phyloP scores from a whole-genome alignment of 2,797 vertebrate species.

The Telmatherina bonti region DNA sequence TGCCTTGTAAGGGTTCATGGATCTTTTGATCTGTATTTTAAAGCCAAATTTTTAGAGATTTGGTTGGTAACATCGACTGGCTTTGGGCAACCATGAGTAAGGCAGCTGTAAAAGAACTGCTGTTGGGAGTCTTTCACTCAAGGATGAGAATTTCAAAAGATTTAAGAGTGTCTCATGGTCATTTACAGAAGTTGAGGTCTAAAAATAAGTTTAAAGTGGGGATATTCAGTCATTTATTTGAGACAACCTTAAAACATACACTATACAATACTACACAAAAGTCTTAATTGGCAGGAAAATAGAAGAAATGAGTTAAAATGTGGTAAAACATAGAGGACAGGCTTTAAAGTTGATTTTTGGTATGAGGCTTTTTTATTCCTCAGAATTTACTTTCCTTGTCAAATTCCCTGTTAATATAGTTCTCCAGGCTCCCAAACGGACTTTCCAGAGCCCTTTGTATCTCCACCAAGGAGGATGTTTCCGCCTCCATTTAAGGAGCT shows the following conservation, averaged over 20 bases:
- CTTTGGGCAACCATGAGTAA: slow-evolving; percentile 34
- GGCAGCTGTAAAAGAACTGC: slow-evolving; percentile 31
- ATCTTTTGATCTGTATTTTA: slow-evolving; percentile 19
- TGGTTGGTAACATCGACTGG: slow-evolving; percentile 39
- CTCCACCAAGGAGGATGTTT: too few species aligned
- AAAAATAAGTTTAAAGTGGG: neutral
- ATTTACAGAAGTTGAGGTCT: neutral
- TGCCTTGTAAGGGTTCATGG: slow-evolving; percentile 24
- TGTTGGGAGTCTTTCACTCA: too few species aligned
- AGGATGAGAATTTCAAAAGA: too few species aligned
- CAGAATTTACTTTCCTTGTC: too few species aligned
- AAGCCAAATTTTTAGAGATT: slow-evolving; percentile 46
- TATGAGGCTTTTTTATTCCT: too few species aligned
- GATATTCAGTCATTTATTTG: neutral
- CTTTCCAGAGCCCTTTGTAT: too few species aligned
- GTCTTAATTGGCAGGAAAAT: neutral
- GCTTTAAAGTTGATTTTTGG: too few species aligned
- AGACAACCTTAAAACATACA: neutral
- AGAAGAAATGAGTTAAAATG: too few species aligned
- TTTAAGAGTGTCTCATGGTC: neutral
- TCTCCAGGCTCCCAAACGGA: too few species aligned
- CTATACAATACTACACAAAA: neutral
- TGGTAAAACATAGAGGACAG: too few species aligned
- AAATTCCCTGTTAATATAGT: too few species aligned
- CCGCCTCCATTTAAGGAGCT: too few species aligned